phyloP scores from a whole-genome alignment of 2,797 vertebrate genomes.

The Epinephelus malabaricus region DNA sequence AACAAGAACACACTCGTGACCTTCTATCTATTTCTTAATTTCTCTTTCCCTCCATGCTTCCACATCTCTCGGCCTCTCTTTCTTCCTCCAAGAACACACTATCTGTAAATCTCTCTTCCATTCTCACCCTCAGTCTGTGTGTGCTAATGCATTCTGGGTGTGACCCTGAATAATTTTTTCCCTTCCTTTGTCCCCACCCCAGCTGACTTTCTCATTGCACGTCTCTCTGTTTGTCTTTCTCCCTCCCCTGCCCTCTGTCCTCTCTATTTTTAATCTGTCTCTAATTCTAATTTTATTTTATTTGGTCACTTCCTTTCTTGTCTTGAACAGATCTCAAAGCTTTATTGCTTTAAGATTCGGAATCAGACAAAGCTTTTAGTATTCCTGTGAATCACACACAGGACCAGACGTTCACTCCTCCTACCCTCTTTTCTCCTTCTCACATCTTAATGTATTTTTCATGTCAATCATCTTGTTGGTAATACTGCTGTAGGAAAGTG shows the following conservation, averaged over 20 bases:
- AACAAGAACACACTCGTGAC: constrained; percentile 53
- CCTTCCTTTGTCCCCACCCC: constrained; percentile 27
- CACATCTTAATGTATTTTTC: constrained; percentile 59
- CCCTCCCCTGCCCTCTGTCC: constrained; percentile 27
- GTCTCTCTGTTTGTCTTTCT: constrained; percentile 51
- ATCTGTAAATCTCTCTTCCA: constrained; percentile 40
- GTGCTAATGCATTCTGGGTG: constrained; percentile 60
- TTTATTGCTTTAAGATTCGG: constrained; percentile 20
- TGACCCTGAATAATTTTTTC: constrained; percentile 58
- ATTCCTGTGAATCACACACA: constrained; percentile 45
- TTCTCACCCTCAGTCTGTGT: constrained; percentile 35
- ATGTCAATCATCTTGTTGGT: constrained; percentile 66
- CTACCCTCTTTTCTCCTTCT: constrained; percentile 48
- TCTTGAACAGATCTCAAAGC: constrained; percentile 24
- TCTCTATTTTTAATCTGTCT: constrained; percentile 65
- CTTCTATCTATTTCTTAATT: constrained; percentile 37
- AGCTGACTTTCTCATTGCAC: constrained; percentile 20
- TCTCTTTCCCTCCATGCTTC: background rate
- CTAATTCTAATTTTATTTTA: constrained; percentile 63
- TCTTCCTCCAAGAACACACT: constrained; percentile 14
- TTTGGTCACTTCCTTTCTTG: constrained; percentile 48
- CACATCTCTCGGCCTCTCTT: background rate
- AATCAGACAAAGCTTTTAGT: constrained; percentile 39
- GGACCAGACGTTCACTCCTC: constrained; percentile 53
- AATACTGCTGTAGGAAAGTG: constrained; percentile 45